Base-by-base conservation (phyloP, 2,113 vertebrate species). In the Nestor notabilis region DNA sequence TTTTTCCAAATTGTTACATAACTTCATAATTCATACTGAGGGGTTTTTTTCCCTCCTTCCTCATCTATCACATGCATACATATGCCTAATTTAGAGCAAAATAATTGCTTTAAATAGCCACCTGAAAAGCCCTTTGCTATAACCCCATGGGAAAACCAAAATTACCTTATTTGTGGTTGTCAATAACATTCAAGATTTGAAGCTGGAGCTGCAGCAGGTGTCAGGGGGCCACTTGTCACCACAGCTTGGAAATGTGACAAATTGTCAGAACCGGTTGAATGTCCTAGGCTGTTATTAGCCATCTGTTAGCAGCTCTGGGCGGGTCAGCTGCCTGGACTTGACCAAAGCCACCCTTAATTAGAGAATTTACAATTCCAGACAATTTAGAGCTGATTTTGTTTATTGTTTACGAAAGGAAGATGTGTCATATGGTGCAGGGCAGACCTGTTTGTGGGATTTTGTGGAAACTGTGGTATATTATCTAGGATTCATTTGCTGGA, bases 211-310 rank as follows among this genome's bases (percentile, higher is more conserved):
- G 87, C 81, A 94, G 96, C 97, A 97, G 95, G 95, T 95, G 95
- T 95, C 94, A 90, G 72, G 61, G 81, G 89, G 56, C 58, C 75
- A 70, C 69, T 96, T 95, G 92, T 96, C 95, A 90, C 81, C 91
- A 96, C 93, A 95, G 88, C 86, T 87, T 96, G 94, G 87, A 97
- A 93, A 91, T 80, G 70, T 90, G 96, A 96, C 92, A 96, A 68
- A 70, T 81, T 1, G 13, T 83, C 77, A 76, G 90, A 44, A 27
- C 63, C 16, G 20, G 53, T 75, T 47, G 85, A 94, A 77, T 80
- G 81, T 96, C 83, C 95, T 93, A 96, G 76, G 41, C 93, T 93
- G 88, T 97, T 96, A 95, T 93, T 97, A 97, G 92, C 87, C 90
- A 97, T 96, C 95, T 97, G 96, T 95, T 96, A 35, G 4, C 88